These are phyloP conservation scores for Adoxophyes honmai DNA, from an alignment of 1,140 invertebrate species.

Conservation along the genomic window DNA sequence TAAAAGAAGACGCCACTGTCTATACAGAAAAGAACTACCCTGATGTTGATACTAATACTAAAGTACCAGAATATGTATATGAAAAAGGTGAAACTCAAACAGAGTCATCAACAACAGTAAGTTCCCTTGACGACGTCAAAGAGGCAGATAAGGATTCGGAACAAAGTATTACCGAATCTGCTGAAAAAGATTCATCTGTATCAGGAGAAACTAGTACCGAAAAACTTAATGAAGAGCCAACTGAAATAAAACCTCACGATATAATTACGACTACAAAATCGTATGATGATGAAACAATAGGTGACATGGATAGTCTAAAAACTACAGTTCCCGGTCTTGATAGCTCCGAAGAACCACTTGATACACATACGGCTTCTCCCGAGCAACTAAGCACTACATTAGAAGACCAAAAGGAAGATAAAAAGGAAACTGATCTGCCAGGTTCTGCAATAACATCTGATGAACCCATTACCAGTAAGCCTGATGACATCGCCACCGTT, in stretches of 20 bases:
- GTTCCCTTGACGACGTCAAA: not conserved
- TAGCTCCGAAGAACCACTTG: not conserved
- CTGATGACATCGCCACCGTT: not conserved
- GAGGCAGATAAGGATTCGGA: not conserved
- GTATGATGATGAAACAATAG: not conserved
- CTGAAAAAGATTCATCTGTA: not conserved
- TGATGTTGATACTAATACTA: not conserved
- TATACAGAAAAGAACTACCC: not conserved
- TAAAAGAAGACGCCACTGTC: not conserved
- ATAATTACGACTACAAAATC: not conserved
- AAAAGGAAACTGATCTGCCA: not conserved
- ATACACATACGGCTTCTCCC: not conserved
- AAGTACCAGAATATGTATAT: constrained; percentile 3
- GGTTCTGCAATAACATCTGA: not conserved
- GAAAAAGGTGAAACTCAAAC: not conserved
- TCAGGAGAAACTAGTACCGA: not conserved
- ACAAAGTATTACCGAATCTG: not conserved
- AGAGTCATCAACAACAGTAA: not conserved
- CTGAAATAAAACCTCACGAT: not conserved
- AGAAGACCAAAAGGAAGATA: not conserved
- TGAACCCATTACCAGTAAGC: not conserved
- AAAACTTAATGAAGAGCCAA: not conserved
- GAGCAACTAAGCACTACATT: too few species aligned
- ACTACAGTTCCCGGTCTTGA: not conserved
- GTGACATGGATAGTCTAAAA: not conserved